Base-by-base conservation (phyloP, 2,888 invertebrate species). In the Sussaba pulchella region DNA sequence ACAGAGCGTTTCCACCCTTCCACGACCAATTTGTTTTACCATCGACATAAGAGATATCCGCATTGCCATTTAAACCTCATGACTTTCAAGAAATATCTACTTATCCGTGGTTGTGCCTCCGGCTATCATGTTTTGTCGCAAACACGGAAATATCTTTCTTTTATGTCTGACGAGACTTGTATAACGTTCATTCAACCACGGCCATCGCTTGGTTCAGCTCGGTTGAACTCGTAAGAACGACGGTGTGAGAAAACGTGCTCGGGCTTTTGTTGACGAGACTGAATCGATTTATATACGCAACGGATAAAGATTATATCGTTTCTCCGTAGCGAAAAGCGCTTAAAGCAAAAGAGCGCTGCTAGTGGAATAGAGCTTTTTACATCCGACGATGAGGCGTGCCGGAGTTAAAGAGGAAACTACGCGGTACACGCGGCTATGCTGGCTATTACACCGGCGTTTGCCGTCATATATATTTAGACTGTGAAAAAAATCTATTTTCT, bases 231-330 rank as follows among this genome's bases (percentile, higher is more conserved):
- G 39, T n/a, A 50, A 21, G 24, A 36, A n/a, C 31, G 19, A 41
- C 47, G 70, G 74, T 45, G 45, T 71, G 71, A 76, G 80, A 69
- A 69, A 72, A 80, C 72, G 80, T 76, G 61, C 72, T 66, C 39
- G n/a, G 12, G 26, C 61, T 41, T 36, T 47, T 14, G 52, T 19
- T 45, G 61, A 70, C 45, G 57, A 47, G 43, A 79, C 36, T 31
- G 43, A 77, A 73, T 81, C 77, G 69, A 81, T 70, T 66, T 73
- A 39, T 43, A 57, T 19, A 21, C 57, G 45, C 57, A 12, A 14
- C 52, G 31, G 12, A 31, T 14, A 66, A 59, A 73, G 77, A 81
- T 77, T 77, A 81, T 77, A 63, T 21, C 52, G 39, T 21, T 24
- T 31, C 43, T 54, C 8, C 10, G 73, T 31, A 45, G n/a, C 12